Conservation (phyloP, 2,797 vertebrate genomes). For the Carapus acus region DNA sequence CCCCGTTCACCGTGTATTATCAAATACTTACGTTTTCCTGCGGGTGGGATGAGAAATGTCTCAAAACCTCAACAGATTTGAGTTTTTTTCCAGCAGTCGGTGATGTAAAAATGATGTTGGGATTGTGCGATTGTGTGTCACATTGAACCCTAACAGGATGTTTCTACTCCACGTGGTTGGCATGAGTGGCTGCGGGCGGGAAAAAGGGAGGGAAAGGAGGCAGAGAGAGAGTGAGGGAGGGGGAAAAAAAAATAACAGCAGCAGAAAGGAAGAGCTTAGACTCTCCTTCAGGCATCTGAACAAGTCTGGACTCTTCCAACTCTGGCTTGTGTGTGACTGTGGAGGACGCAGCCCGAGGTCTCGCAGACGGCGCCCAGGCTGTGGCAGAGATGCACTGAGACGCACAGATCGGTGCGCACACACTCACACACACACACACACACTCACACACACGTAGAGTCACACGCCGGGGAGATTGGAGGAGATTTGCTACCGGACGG, state of each 20-base stretch:
- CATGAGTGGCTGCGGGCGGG: constrained; percentile 22
- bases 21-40: too few relatives aligned
- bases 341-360: constrained; percentile 31
- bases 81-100: too few relatives aligned
- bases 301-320: constrained; percentile 66
- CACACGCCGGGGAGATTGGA: too few relatives aligned
- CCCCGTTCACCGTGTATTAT: too few relatives aligned
- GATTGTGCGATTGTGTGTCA: too few relatives aligned
- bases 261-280: constrained; percentile 45
- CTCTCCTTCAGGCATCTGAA: constrained; percentile 65
- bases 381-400: constrained; percentile 42
- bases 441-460: too few relatives aligned
- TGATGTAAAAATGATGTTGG: too few relatives aligned
- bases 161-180: constrained; percentile 7
- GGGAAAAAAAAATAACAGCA: constrained; percentile 3
- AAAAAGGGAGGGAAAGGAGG: constrained; percentile 47
- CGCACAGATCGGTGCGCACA: constrained; percentile 17
- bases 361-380: constrained; percentile 18
- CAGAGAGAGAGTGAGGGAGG: constrained; percentile 16
- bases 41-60: too few relatives aligned
- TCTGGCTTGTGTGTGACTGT: constrained; percentile 34
- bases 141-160: constrained; percentile 5
- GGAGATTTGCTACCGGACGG: too few relatives aligned
- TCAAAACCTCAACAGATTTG: too few relatives aligned
- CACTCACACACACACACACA: too few relatives aligned